Base-by-base conservation (phyloP, 2,888 invertebrate genomes). In the Trisateles emortualis region DNA sequence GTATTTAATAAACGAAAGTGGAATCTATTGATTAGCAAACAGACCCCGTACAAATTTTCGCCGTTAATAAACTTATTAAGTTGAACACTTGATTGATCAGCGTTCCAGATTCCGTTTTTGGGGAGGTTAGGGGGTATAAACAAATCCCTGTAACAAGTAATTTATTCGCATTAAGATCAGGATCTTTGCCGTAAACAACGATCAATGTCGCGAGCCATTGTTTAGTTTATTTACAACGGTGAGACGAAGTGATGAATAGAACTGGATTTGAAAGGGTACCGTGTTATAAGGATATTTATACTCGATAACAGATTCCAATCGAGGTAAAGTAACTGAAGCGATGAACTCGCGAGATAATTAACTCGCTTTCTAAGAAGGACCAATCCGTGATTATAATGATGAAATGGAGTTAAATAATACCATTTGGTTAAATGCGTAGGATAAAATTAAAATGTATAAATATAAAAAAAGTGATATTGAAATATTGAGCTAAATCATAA, bases 161-260 rank as follows among this genome's bases (percentile, higher is more conserved):
- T 77, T 76, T 75, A 74, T 72, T 74, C 52, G 64, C 64, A 72
- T 77, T 76, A 74, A 76, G 72, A 74, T 75, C 67, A 64, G 54
- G 68, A 78, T 76, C 74, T 74, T 64, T 71, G 72, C 58, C 60
- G 73, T 61, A 65, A 75, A 76, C 74, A 76, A 68, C 64, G 75
- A 74, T 78, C 71, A 73, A 64, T 64, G 64, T 66, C 65, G 40
- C 44, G 50, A 40, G 52, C 64, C 68, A 68, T 77, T 76, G 75
- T 75, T 76, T 59, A 72, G 68, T 74, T 74, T 68, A 75, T 75
- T 75, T 76, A 74, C 63, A 61, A 59, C 70, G 44, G 49, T 53
- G 57, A 62, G 16, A 59, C 63, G 42, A 43, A 50, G 52, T 62
- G 71, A 71, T 73, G 63, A 68, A 71, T 73, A 52, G 47, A 59